Evolutionary conservation across 1,140 invertebrate species (phyloP).

Genomic region (Diuraphis noxia): DNA sequence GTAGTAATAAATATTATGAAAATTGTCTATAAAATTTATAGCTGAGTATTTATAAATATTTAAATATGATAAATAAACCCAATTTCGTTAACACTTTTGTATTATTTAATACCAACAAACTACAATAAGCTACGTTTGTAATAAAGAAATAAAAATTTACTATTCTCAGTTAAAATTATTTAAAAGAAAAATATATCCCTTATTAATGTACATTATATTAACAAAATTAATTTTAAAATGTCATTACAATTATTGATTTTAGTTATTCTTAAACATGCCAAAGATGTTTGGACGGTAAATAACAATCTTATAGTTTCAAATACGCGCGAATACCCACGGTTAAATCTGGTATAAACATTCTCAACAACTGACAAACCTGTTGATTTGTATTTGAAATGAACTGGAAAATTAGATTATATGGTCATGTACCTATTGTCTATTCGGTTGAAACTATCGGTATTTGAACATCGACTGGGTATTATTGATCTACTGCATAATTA

Average conservation of each 20-base stretch:
- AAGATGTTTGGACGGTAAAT: background rate
- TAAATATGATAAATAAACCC: too few species aligned
- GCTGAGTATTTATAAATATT: too few species aligned
- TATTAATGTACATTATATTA: background rate
- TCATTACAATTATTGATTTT: background rate
- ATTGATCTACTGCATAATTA: background rate
- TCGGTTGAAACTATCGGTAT: background rate
- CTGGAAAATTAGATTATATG: conserved; percentile 24
- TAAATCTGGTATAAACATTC: background rate
- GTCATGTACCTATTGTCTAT: background rate
- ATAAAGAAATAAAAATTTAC: background rate
- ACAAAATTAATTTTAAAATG: background rate
- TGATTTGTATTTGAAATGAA: conserved; percentile 24
- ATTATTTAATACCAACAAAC: too few species aligned
- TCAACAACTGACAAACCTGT: conserved; percentile 16
- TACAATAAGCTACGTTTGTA: too few species aligned
- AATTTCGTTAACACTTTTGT: too few species aligned
- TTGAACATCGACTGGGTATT: background rate
- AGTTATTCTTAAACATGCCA: background rate
- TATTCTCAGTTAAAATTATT: background rate
- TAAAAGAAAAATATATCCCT: background rate
- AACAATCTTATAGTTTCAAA: background rate
- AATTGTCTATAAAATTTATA: background rate
- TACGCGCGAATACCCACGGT: background rate
- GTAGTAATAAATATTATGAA: background rate